Conservation (phyloP, 2,797 vertebrate species). For the Tragopan temminckii region DNA sequence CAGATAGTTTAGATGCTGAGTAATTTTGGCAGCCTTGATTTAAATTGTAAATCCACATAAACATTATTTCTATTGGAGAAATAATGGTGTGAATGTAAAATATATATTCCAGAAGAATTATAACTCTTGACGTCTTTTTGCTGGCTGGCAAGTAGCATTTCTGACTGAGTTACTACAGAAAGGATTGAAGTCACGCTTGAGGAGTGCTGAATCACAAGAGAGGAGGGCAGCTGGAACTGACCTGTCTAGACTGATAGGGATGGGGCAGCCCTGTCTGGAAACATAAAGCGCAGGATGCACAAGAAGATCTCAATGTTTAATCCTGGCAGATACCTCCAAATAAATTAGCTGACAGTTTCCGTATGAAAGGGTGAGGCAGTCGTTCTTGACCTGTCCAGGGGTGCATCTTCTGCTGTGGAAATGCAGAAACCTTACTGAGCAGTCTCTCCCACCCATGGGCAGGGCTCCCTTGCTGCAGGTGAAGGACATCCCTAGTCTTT, state of each 20-base stretch:
- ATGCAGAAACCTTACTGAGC: neutral
- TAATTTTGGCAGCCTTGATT: neutral
- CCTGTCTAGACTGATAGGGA: neutral
- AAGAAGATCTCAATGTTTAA: neutral
- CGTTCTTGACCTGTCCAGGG: neutral
- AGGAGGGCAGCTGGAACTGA: constrained; percentile 8
- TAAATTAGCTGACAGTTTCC: neutral
- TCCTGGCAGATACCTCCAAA: neutral
- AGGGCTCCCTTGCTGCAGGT: neutral
- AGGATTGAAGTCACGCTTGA: neutral
- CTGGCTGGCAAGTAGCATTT: neutral
- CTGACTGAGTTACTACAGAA: constrained; percentile 6
- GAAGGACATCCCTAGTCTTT: neutral
- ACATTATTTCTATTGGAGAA: constrained; percentile 6
- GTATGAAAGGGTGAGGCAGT: neutral
- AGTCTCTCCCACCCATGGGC: neutral
- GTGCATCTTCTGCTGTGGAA: neutral
- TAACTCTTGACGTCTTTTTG: constrained; percentile 10
- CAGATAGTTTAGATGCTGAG: neutral
- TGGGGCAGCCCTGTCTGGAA: neutral
- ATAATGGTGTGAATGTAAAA: neutral
- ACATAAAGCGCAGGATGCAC: neutral
- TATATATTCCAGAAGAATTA: neutral
- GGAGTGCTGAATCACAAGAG: neutral
- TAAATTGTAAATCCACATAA: constrained; percentile 10